Evolutionary conservation across 1,140 invertebrate genomes (phyloP), one percentile per base, ranked within the genome.

Genomic region (Eubasilissa regina): DNA sequence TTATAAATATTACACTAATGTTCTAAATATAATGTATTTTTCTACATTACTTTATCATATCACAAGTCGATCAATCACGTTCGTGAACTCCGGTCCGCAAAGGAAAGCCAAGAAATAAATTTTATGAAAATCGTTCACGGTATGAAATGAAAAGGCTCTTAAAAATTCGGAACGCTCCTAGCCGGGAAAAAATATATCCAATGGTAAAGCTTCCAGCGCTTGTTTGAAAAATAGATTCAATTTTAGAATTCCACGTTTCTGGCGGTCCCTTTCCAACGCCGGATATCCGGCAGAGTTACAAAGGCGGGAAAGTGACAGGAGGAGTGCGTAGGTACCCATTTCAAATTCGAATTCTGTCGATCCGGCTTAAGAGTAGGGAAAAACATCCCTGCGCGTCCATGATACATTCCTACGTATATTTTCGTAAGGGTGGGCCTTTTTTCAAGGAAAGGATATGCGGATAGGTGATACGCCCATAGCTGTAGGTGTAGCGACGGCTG

Each of bases 291-390:
- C n/a, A 48, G 60, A 68, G 62, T 53, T 43, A 79, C 35, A 75
- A 75, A 64, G 51, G 81, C 47, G 79, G 77, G 66, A 78, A 72
- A 72, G 66, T 64, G 77, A 78, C 77, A 47, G 77, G 66, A 64
- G 75, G 21, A 70, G 51, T 64, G 47, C 17, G 53, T 47, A 55
- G 21, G 15, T 75, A 77, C 74, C 74, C 75, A 79, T 81, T 82
- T 72, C 78, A 80, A 82, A 82, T 82, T 82, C 81, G 78, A 82
- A 80, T 82, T 82, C 81, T 82, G 78, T 80, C 81, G 78, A 82
- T 80, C 81, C 78, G 81, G 76, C 78, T 82, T 82, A 82, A 79
- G 78, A 75, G 81, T 78, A 77, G 81, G 81, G 73, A 80, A 82
- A 80, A 77, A 79, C 77, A 77, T 48, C 62, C 70, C 43, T 19